Conservation (phyloP, 2,113 vertebrate genomes). For the Toxostoma redivivum region DNA sequence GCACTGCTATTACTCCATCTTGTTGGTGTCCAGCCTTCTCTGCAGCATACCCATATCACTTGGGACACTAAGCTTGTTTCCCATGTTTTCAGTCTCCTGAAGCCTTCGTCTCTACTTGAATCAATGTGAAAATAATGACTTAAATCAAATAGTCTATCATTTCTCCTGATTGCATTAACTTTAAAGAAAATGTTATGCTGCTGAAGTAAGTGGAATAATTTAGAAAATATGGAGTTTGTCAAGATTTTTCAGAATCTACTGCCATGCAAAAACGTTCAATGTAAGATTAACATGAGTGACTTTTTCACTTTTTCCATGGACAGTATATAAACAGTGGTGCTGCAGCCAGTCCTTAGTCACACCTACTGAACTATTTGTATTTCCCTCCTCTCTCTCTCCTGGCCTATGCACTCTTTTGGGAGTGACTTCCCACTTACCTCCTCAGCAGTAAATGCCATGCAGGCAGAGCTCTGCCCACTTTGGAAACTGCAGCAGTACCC, state of each 20-base stretch:
- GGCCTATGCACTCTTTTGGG: fast-evolving
- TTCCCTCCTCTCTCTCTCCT: neutral
- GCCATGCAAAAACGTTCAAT: neutral
- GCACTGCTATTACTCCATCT: neutral
- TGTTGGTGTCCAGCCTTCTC: neutral
- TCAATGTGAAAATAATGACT: neutral
- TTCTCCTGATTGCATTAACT: neutral
- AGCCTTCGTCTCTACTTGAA: neutral
- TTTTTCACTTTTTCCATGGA: neutral
- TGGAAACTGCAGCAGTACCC: neutral
- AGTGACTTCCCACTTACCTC: neutral
- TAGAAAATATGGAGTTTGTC: neutral
- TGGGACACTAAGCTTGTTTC: neutral
- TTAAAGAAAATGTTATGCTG: neutral
- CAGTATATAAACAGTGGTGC: neutral
- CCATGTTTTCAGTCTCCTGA: neutral
- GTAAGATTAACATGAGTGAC: neutral
- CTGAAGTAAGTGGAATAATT: neutral
- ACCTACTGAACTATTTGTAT: neutral
- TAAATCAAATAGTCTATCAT: neutral
- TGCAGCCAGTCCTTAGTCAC: neutral
- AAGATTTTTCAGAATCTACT: neutral
- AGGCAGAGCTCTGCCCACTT: neutral
- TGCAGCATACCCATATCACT: neutral
- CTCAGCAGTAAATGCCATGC: neutral